Evolutionary conservation across 2,888 invertebrate species (phyloP).

Genomic region (Drosophila setosimentum): DNA sequence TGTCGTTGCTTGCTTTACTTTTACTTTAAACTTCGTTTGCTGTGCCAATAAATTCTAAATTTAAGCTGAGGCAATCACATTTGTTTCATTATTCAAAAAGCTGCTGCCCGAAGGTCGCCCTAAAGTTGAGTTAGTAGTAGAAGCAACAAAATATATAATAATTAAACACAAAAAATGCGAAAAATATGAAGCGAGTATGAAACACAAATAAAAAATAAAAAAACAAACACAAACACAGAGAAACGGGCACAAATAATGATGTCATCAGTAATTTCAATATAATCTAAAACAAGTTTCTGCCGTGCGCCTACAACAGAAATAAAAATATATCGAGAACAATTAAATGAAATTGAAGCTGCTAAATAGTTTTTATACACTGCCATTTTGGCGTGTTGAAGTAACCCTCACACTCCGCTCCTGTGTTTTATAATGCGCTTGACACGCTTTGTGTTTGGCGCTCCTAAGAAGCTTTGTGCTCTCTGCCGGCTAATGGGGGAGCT

Average conservation of each 20-base stretch:
- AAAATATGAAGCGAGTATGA: conserved; percentile 20
- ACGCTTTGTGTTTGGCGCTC: conserved; percentile 39
- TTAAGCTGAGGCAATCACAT: conserved; percentile 48
- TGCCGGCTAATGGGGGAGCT: conserved; percentile 43
- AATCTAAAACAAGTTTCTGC: conserved; percentile 71
- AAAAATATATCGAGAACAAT: conserved; percentile 15
- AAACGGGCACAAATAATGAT: conserved; percentile 72
- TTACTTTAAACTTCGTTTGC: conserved; percentile 4
- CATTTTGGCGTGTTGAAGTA: neutral
- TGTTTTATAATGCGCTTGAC: conserved; percentile 58
- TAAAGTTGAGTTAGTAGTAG: conserved; percentile 69
- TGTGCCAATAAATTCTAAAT: conserved; percentile 19
- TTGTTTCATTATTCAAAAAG: conserved; percentile 25
- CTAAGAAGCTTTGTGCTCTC: conserved; percentile 31
- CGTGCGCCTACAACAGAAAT: conserved; percentile 17
- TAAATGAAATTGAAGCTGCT: conserved; percentile 40
- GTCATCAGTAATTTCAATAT: conserved; percentile 69
- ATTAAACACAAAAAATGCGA: conserved; percentile 42
- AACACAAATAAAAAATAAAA: conserved; percentile 33
- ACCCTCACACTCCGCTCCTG: conserved; percentile 47
- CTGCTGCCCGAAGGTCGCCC: conserved; percentile 60
- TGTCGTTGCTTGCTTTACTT: conserved; percentile 1
- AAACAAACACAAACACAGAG: conserved; percentile 20
- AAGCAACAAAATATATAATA: conserved; percentile 73
- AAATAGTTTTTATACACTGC: conserved; percentile 2